A percentile compares a stretch with the other conserved stretches of the same genome.
Conservation (phyloP, 2,888 invertebrate species). For the Dicyrtomina minuta region DNA sequence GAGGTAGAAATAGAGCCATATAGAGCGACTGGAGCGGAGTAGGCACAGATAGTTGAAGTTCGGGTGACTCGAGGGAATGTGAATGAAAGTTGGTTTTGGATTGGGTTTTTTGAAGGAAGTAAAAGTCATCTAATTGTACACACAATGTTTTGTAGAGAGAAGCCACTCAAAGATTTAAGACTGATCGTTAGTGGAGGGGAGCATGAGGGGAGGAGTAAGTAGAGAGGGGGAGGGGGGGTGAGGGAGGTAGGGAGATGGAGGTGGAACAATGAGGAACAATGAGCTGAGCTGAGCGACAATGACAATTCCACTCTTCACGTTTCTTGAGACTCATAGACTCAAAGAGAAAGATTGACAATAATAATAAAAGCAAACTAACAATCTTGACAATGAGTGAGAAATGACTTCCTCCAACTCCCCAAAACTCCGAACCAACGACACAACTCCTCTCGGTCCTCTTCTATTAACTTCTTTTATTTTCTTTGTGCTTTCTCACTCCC, state of each 20-base stretch:
- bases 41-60: not conserved
- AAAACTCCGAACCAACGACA: not conserved
- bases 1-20: not conserved
- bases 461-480: constrained; percentile 30
- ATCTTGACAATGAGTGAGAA: constrained; percentile 37
- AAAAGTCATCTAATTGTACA: constrained; percentile 7
- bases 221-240: not conserved
- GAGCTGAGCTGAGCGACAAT: constrained; percentile 15
- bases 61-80: not conserved
- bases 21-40: too few species aligned
- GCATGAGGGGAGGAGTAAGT: not conserved
- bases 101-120: constrained; percentile 15
- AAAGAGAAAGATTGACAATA: constrained; percentile 22
- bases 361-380: constrained; percentile 31
- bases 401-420: constrained; percentile 29
- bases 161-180: constrained; percentile 16
- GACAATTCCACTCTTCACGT: not conserved
- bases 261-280: constrained; percentile 6
- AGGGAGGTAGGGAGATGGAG: not conserved
- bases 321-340: too few species aligned
- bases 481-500: constrained; percentile 30
- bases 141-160: constrained; percentile 4
- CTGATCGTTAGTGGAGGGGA: constrained; percentile 12
- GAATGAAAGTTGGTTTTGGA: not conserved
- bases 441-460: constrained; percentile 10